Base-by-base conservation (phyloP, 2,113 vertebrate genomes). In the Holacanthus passer region DNA sequence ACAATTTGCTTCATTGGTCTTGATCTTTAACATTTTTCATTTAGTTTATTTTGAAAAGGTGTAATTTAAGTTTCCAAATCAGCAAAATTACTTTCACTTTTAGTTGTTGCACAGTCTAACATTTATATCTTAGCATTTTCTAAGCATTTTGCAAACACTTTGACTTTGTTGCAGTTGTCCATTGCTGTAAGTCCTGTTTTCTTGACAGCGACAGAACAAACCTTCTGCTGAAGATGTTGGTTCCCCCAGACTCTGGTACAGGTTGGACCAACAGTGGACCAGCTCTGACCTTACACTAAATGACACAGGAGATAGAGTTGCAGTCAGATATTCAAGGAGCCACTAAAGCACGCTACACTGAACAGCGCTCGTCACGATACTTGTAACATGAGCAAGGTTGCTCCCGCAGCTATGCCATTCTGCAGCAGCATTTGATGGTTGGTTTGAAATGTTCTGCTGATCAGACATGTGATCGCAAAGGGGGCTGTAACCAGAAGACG, bases 311-410 rank as follows among this genome's bases (percentile, higher is more conserved):
- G 91, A 88, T 94, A 78, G 69, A 65, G 82, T 94, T 92, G 73
- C 92, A 81, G 62, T 35, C 65, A 72, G 86, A 84, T 83, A 87
- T 85, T 88, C 83, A 82, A 69, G 78, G 66, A 81, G 82, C 73
- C 79, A 16, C 60, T 65, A 14, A 84, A 88, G 81, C 76, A 88
- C 13, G 63, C 71, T n/a, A 19, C 72, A 45, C 37, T n/a, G 65
- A 87, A 53, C 77, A 22, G 62, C 13, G 1, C 24, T 0, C 24
- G 2, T 76, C 74, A 68, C 37, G 56, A 62, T 22, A 27, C 47
- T 63, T 85, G 93, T 89, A 94, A 94, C 6, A 53, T 75, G 93
- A 94, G 89, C 31, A n/a, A 19, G 12, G 20, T 24, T 45, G 73
- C 78, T 77, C 84, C 31, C 43, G 31, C 32, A 82, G 80, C 64